Conservation (phyloP, 2,113 vertebrate species). For the Dunckerocampus dactyliophorus region DNA sequence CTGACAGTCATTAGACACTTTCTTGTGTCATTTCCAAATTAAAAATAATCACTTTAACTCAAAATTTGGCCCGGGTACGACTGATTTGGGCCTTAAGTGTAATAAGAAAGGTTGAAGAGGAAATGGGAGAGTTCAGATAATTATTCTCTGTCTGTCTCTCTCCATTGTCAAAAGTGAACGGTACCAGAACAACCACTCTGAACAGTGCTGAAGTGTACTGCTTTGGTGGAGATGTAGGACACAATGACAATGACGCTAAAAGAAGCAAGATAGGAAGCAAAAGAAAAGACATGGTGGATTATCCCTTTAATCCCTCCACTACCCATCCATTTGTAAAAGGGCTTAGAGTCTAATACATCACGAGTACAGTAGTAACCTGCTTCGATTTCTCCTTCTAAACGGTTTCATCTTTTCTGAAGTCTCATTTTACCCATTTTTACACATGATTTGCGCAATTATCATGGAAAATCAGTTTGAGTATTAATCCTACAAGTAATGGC, state of each 20-base stretch:
- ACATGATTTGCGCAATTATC: background rate
- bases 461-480: background rate
- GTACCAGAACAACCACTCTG: too few relatives aligned
- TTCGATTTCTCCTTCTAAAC: slow-evolving; percentile 13
- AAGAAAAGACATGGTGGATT: slow-evolving; percentile 62
- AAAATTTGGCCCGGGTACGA: too few relatives aligned
- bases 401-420: background rate
- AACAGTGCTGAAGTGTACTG: too few relatives aligned
- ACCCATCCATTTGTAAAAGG: slow-evolving; percentile 35
- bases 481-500: background rate
- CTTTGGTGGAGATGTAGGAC: background rate
- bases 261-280: slow-evolving; percentile 31
- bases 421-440: background rate
- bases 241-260: slow-evolving; percentile 51
- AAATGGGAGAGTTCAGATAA: slow-evolving; percentile 23
- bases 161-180: too few relatives aligned
- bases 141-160: slow-evolving; percentile 48
- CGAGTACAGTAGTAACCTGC: slow-evolving; percentile 46
- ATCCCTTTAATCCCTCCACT: slow-evolving; percentile 53
- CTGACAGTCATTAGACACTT: too few relatives aligned
- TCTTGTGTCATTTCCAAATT: too few relatives aligned
- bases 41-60: too few relatives aligned
- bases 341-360: slow-evolving; percentile 44
- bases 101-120: too few relatives aligned
- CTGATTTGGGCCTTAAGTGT: too few relatives aligned